A percentile compares a stretch with the other conserved stretches of the same genome.
These are phyloP conservation scores for Sciurus carolinensis DNA, from an alignment of 2,797 vertebrate genomes.

Conservation along the genomic window DNA sequence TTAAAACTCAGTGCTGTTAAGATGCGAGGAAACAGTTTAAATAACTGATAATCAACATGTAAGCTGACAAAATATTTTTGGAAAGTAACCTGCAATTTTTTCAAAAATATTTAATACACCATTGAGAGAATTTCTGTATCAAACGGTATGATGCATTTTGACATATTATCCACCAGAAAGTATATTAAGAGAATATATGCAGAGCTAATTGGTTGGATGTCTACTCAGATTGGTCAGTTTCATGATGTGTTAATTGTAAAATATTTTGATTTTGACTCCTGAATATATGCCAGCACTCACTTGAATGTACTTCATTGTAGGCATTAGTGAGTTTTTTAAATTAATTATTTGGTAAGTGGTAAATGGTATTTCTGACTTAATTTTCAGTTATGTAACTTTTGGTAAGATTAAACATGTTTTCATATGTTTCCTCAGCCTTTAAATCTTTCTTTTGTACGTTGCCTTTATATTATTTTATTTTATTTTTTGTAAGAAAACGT, in stretches of 20 bases:
- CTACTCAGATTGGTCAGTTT: not conserved
- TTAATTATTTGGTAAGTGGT: not conserved
- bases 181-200: not conserved
- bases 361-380: not conserved
- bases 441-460: not conserved
- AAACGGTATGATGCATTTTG: not conserved
- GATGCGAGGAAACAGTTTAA: not conserved
- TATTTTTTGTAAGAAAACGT: not conserved
- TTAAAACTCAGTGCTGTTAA: not conserved
- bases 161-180: not conserved
- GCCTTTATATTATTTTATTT: not conserved
- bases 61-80: not conserved
- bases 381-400: slow-evolving; percentile 20
- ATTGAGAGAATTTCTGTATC: not conserved
- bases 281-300: not conserved
- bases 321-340: not conserved
- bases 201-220: not conserved
- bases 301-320: not conserved
- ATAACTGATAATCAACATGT: not conserved
- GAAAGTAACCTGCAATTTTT: slow-evolving; percentile 28
- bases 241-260: not conserved
- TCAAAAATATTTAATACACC: not conserved
- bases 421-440: not conserved
- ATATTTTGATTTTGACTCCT: not conserved
- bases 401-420: not conserved